Percentiles rank a stretch among this genome's conserved stretches.
These are phyloP conservation scores for Corythornis cristatus DNA, from an alignment of 2,113 vertebrate species.

Conservation along the genomic window DNA sequence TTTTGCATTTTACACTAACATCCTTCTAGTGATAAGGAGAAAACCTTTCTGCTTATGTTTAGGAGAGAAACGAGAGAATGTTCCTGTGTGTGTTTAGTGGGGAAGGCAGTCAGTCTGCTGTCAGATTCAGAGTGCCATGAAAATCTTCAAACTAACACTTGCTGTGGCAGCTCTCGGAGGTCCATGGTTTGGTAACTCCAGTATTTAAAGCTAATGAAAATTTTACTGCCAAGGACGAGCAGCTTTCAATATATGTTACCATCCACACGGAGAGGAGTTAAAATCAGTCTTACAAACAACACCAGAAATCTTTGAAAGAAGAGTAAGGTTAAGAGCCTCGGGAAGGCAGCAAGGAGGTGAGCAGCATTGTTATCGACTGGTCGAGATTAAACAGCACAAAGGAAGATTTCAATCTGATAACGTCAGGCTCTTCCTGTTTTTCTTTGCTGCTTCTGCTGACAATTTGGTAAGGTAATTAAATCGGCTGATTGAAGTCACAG, in stretches of 20 bases:
- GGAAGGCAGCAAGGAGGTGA: slow-evolving; percentile 65
- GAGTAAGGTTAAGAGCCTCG: slow-evolving; percentile 73
- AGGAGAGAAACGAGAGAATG: background rate
- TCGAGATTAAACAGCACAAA: slow-evolving; percentile 77
- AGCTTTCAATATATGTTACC: slow-evolving; percentile 43
- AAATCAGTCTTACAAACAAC: slow-evolving; percentile 53
- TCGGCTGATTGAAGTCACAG: slow-evolving; percentile 86
- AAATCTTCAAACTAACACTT: background rate
- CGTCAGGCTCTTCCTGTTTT: slow-evolving; percentile 80
- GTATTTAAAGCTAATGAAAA: slow-evolving; percentile 8
- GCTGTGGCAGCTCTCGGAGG: background rate
- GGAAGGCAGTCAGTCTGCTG: background rate
- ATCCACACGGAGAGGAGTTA: slow-evolving; percentile 17
- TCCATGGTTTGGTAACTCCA: background rate
- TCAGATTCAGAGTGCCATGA: background rate
- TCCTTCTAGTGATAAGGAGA: background rate
- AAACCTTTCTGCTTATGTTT: background rate
- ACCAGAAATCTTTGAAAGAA: slow-evolving; percentile 64
- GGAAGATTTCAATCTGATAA: slow-evolving; percentile 85
- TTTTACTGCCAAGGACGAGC: slow-evolving; percentile 23
- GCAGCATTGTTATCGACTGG: slow-evolving; percentile 77
- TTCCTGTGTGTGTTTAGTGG: background rate
- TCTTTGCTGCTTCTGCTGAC: slow-evolving; percentile 79
- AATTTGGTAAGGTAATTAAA: slow-evolving; percentile 87
- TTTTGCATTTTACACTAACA: background rate